These are phyloP conservation scores for Teleogryllus oceanicus DNA, from an alignment of 2,888 invertebrate genomes.

Conservation along the genomic window DNA sequence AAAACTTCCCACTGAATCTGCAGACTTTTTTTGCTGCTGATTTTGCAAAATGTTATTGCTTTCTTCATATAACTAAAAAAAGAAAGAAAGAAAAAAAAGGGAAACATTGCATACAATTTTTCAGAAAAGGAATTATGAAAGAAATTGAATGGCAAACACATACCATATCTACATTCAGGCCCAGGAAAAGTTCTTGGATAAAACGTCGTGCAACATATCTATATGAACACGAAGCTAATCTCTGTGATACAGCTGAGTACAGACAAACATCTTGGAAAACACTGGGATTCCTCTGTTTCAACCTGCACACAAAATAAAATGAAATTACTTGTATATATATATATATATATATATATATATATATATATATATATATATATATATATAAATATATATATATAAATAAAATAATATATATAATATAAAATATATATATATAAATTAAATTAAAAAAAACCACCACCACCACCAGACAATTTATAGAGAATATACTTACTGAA, in stretches of 20 bases:
- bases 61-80: conserved; percentile 47
- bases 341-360: no score
- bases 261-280: conserved; percentile 77
- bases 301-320: conserved; percentile 39
- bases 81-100: no score
- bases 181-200: conserved; percentile 89
- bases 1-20: not conserved
- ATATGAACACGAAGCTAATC: conserved; percentile 75
- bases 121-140: no score
- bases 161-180: conserved; percentile 67
- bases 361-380: no score
- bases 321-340: not conserved
- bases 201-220: conserved; percentile 79
- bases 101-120: not conserved
- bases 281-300: conserved; percentile 54
- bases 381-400: no score
- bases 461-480: no score
- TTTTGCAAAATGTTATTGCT: conserved; percentile 43
- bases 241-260: conserved; percentile 84
- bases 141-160: conserved; percentile 31
- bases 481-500: conserved; percentile 51
- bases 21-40: not conserved
- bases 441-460: no score
- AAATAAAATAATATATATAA: no score
- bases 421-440: no score